These are phyloP conservation scores for Drosophila punjabiensis DNA, from an alignment of 1,140 invertebrate species.

Conservation along the genomic window DNA sequence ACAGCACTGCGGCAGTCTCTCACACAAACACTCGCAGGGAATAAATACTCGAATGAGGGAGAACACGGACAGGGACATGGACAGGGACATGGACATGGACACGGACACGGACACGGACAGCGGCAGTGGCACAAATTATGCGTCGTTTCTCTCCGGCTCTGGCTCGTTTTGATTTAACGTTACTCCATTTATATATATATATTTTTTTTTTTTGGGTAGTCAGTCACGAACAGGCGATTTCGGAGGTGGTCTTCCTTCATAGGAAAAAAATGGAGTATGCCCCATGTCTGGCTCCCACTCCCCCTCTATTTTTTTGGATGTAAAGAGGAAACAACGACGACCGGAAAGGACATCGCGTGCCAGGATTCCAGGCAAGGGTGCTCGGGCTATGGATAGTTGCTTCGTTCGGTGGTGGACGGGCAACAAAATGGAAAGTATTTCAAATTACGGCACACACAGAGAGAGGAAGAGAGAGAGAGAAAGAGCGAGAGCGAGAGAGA, in stretches of 20 bases:
- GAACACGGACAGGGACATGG: conserved; percentile 28
- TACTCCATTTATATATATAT: not conserved
- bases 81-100: conserved; percentile 39
- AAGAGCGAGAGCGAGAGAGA: conserved; percentile 9
- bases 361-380: conserved; percentile 41
- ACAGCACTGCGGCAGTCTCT: conserved; percentile 72
- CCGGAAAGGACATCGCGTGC: conserved; percentile 85
- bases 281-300: conserved; percentile 21
- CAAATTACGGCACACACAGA: conserved; percentile 67
- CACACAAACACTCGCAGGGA: conserved; percentile 19
- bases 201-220: conserved; percentile 19
- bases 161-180: conserved; percentile 21
- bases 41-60: conserved; percentile 1
- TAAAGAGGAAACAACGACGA: conserved; percentile 78
- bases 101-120: conserved; percentile 54
- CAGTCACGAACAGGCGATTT: conserved; percentile 80
- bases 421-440: conserved; percentile 83
- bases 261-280: conserved; percentile 49
- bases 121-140: conserved; percentile 79
- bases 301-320: conserved; percentile 30
- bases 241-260: conserved; percentile 26
- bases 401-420: conserved; percentile 14
- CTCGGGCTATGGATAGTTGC: conserved; percentile 11
- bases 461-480: not conserved
- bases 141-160: conserved; percentile 55